Base-by-base conservation (phyloP, 2,888 invertebrate species). In the Apamea anceps region DNA sequence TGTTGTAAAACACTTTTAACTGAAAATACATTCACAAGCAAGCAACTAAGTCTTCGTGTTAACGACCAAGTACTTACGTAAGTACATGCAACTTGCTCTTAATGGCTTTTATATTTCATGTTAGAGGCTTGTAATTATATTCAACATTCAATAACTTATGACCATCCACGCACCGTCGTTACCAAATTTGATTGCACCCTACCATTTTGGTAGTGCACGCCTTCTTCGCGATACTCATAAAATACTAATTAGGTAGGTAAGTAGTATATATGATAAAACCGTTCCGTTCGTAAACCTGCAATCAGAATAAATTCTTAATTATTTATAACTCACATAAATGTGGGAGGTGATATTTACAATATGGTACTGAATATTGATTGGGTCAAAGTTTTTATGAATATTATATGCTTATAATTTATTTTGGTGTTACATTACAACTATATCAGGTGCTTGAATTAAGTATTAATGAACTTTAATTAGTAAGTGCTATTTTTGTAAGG, bases 211-310 rank as follows among this genome's bases (percentile, higher is more conserved):
- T 63, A 81, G 65, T 13, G 12, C 60, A 32, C 45, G 65, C 48
- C 57, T 79, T 85, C 88, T 91, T 91, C 91, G 90, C 87, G 91
- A 88, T 89, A 75, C 82, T 81, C 88, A 88, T 93, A 92, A 93
- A 92, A 90, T 85, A 90, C 90, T 93, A 93, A 94, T 93, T 93
- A 92, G 88, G 88, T 87, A 92, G 87, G 32, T 63, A 18, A 18
- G 5, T n/a, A 13, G 89, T 85, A 90, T 88, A 90, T 88, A 87
- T 85, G 84, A 81, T 87, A 89, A 89, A 86, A 88, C 88, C 79
- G 89, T 88, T 89, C 67, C 86, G 85, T 88, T 86, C 91, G 88
- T 91, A 91, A 93, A 91, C 89, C 80, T 80, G 88, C 90, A 90
- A 87, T 91, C 86, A 90, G 85, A 88, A 90, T 93, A 92, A 92